These are phyloP conservation scores for Antedon bifida DNA, from an alignment of 35 echinoderm and acorn worm genomes.

Conservation along the genomic window DNA sequence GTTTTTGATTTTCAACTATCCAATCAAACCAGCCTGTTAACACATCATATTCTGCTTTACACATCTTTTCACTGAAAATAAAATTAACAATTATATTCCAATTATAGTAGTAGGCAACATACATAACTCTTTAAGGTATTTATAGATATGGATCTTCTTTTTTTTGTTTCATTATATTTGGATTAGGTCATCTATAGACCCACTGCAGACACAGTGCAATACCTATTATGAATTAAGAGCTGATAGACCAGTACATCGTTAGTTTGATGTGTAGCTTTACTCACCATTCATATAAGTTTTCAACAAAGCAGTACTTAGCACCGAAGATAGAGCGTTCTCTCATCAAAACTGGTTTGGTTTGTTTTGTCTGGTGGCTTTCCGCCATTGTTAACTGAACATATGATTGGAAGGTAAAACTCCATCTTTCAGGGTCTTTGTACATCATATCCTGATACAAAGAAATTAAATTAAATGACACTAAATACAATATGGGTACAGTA, in stretches of 20 bases:
- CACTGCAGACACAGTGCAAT: too few relatives aligned
- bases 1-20: conserved; percentile 26
- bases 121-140: too few relatives aligned
- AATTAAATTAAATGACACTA: too few relatives aligned
- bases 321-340: conserved; percentile 77
- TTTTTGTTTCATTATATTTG: too few relatives aligned
- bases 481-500: too few relatives aligned
- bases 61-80: conserved; percentile 39
- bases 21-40: conserved; percentile 72
- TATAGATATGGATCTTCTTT: not conserved
- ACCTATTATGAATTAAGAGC: too few relatives aligned
- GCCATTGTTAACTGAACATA: conserved; percentile 90
- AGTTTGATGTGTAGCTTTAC: too few relatives aligned
- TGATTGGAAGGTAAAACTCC: conserved; percentile 87
- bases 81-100: not conserved
- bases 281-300: conserved; percentile 51
- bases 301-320: conserved; percentile 93
- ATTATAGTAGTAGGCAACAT: not conserved
- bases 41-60: conserved; percentile 67
- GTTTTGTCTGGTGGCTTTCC: conserved; percentile 24
- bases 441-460: conserved; percentile 31
- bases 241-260: too few relatives aligned
- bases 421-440: conserved; percentile 61
- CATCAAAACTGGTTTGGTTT: conserved; percentile 50
- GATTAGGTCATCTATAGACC: too few relatives aligned